Evolutionary conservation across 37 sponge, comb jelly and placozoan species (phyloP), one percentile per base, ranked within the genome.

Genomic region (Haliclona indistincta): DNA sequence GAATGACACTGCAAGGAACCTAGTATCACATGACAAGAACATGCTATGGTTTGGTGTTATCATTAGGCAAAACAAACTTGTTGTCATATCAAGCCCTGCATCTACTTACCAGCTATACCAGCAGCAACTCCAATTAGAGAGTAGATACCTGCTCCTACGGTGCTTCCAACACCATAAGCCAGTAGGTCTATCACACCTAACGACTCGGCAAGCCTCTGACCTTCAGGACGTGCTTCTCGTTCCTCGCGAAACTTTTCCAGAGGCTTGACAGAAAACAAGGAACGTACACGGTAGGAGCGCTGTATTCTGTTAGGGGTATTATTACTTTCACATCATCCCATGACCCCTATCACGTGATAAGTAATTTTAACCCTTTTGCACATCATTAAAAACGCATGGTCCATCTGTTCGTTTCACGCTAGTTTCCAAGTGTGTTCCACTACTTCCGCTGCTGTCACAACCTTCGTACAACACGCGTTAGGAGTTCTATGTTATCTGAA

Each of bases 81-180:
- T 15, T 47, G 15, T 47, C 15, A 17, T 47, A 47, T 47, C 13
- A 15, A 47, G 15, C 10, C 51, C 10, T n/a, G 63, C 15, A 7
- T 66, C 7, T 19, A 60, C 26, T 19, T 43, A 45, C 47, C 47
- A 43, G 70, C 47, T 23, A 70, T 45, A 26, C 52, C 67, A 58
- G 22, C 29, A 44, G 49, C 70, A 45, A 44, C 23, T 43, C 70
- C 70, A 70, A 70, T 70, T 7, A 70, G 70, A 44, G 70, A 70
- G 39, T 70, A 70, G 20, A 70, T 70, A 28, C 70, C 70, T 25
- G 70, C 47, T 4, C 70, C 70, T 44, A 70, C 51, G 19, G 70
- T 70, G 23, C 70, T 43, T 7, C 70, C 70, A 8, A 70, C 70
- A 25, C 70, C 70, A 70, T 70, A 70, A 15, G 49, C 70, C 20